Percentiles rank a stretch among this genome's conserved stretches.
These are phyloP conservation scores for Heteropelma amictum DNA, from an alignment of 2,888 invertebrate genomes.

Conservation along the genomic window DNA sequence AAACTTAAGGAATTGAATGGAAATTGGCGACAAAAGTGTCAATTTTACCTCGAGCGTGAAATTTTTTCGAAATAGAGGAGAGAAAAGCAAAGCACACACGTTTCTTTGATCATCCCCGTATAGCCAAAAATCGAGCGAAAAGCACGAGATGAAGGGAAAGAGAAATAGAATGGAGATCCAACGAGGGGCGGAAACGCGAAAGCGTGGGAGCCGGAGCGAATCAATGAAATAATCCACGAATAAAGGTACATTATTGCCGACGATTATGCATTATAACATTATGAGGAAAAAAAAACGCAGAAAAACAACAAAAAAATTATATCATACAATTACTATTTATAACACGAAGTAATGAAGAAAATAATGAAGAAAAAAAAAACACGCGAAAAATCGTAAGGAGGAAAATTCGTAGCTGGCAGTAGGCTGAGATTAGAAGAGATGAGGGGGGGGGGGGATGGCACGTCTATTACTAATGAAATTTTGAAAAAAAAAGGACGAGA, in stretches of 20 bases:
- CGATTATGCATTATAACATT: constrained; percentile 70
- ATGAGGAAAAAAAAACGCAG: constrained; percentile 65
- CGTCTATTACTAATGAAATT: constrained; percentile 72
- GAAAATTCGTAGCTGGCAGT: constrained; percentile 72
- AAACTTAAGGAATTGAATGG: no score
- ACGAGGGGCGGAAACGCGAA: constrained; percentile 9
- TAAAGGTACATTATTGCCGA: constrained; percentile 71
- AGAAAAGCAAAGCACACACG: no score
- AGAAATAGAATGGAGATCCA: constrained; percentile 38
- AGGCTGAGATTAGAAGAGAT: constrained; percentile 74
- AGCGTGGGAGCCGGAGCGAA: constrained; percentile 8
- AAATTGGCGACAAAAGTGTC: no score
- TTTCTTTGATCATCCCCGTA: no score
- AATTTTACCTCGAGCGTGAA: no score
- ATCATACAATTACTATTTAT: constrained; percentile 74
- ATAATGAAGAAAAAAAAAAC: constrained; percentile 27
- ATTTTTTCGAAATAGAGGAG: no score
- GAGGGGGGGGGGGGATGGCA: no score
- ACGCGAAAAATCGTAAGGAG: constrained; percentile 15
- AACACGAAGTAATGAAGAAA: constrained; percentile 63
- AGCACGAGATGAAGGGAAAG: constrained; percentile 10
- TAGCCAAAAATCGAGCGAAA: no score
- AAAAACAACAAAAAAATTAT: no score
- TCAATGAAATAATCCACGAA: constrained; percentile 63
- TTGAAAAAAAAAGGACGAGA: constrained; percentile 40